A percentile compares a stretch with the other conserved stretches of the same genome.
Evolutionary conservation across 30 jellyfish, hydroid and myxozoan species (phyloP).

Genomic region (Turritopsis rubra): DNA sequence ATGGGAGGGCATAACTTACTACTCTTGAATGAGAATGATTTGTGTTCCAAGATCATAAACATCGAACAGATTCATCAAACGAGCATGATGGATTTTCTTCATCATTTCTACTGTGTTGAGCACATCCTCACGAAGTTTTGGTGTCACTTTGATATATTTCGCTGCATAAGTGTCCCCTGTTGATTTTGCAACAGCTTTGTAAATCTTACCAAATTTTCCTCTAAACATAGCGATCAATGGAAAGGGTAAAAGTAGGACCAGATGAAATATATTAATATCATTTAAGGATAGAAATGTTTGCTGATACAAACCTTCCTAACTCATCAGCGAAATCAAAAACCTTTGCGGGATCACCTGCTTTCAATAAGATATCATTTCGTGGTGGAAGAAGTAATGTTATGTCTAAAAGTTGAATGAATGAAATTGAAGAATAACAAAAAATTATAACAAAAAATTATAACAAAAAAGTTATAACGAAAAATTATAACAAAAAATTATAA

Average conservation of each 20-base stretch:
- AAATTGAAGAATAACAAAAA: not conserved
- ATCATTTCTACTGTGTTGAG: slow-evolving; percentile 47
- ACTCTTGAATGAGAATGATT: slow-evolving; percentile 66
- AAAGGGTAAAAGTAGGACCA: too few species aligned
- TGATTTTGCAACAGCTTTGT: slow-evolving; percentile 46
- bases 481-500: too few species aligned
- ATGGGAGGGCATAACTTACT: slow-evolving; percentile 37
- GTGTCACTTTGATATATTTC: slow-evolving; percentile 56
- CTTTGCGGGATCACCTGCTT: slow-evolving; percentile 11
- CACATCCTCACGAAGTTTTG: slow-evolving; percentile 68
- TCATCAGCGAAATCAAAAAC: slow-evolving; percentile 17
- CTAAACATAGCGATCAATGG: too few species aligned
- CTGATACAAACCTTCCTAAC: slow-evolving; percentile 31
- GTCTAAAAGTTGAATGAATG: not conserved
- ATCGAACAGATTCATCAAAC: slow-evolving; percentile 56
- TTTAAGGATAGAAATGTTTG: too few species aligned
- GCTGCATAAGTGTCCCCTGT: slow-evolving; percentile 75
- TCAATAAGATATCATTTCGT: slow-evolving; percentile 13
- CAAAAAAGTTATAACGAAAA: too few species aligned
- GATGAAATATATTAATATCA: too few species aligned
- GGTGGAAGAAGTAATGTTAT: slow-evolving; percentile 14
- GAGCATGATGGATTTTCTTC: slow-evolving; percentile 60
- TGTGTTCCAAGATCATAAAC: slow-evolving; percentile 68
- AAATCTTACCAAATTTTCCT: slow-evolving; percentile 85
- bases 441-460: too few species aligned